phyloP scores from a whole-genome alignment of 2,797 vertebrate species.

The Poeciliopsis infans region DNA sequence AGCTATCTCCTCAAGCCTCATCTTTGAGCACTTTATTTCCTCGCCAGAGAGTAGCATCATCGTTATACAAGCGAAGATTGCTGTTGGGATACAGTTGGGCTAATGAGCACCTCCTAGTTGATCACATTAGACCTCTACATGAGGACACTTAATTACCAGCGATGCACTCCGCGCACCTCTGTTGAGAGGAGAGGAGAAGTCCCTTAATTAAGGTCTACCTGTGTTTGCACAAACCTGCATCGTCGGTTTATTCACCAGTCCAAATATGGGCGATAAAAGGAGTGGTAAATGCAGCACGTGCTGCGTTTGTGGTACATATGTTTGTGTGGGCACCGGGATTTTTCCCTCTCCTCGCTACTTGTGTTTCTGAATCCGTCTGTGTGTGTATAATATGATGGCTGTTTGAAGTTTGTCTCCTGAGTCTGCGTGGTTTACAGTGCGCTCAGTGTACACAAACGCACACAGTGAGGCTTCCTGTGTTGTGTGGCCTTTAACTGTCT shows the following conservation, averaged over 20 bases:
- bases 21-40: constrained; percentile 66
- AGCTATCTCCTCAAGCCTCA: constrained; percentile 61
- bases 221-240: constrained; percentile 60
- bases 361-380: constrained; percentile 45
- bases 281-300: constrained; percentile 16
- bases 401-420: constrained; percentile 72
- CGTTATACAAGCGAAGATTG: constrained; percentile 73
- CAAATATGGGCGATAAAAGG: constrained; percentile 33
- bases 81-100: constrained; percentile 76
- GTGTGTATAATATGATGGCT: constrained; percentile 54
- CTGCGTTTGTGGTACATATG: constrained; percentile 38
- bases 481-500: constrained; percentile 63
- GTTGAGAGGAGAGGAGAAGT: constrained; percentile 67
- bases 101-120: constrained; percentile 82
- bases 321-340: constrained; percentile 55
- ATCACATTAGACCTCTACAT: constrained; percentile 82
- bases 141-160: constrained; percentile 82
- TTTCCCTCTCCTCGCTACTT: constrained; percentile 36
- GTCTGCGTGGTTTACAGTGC: constrained; percentile 55
- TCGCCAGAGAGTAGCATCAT: constrained; percentile 65
- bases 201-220: constrained; percentile 76
- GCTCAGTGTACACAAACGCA: constrained; percentile 37
- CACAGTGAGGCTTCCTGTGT: constrained; percentile 58
- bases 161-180: constrained; percentile 61
- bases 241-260: constrained; percentile 25